Percentiles rank a stretch among this genome's conserved stretches.
phyloP scores from a whole-genome alignment of 1,140 invertebrate genomes.

The Zaprionus kolodkinae region DNA sequence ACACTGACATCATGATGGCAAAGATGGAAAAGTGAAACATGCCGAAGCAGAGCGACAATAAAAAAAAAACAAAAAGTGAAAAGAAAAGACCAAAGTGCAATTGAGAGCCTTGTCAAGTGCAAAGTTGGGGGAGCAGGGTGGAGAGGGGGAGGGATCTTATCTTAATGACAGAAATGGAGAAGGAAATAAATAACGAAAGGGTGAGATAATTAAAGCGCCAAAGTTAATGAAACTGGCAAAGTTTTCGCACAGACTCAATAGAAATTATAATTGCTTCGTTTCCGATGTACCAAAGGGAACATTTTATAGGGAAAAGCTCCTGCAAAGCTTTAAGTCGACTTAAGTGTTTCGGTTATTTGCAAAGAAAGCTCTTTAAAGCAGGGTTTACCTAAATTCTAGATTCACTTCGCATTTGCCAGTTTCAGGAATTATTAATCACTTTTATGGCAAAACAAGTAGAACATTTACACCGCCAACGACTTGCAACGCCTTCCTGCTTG shows the following conservation, averaged over 20 bases:
- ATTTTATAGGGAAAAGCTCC: constrained; percentile 3
- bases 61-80: constrained; percentile 4
- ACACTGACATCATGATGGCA: constrained; percentile 41
- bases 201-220: constrained; percentile 34
- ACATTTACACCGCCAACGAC: not conserved
- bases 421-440: not conserved
- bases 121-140: constrained; percentile 12
- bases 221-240: constrained; percentile 21
- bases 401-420: not conserved
- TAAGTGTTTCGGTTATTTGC: not conserved
- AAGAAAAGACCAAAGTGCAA: constrained; percentile 21
- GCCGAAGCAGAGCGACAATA: constrained; percentile 8
- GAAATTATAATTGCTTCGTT: constrained; percentile 28
- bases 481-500: not conserved
- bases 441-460: not conserved
- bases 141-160: constrained; percentile 6
- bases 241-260: constrained; percentile 23
- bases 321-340: constrained; percentile 1
- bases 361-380: not conserved
- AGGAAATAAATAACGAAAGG: constrained; percentile 19
- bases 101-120: constrained; percentile 23
- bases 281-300: not conserved
- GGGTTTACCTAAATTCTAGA: too few relatives aligned
- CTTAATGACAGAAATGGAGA: constrained; percentile 4
- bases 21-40: constrained; percentile 26